phyloP scores from a whole-genome alignment of 2,113 vertebrate species.

The Callospermophilus lateralis region DNA sequence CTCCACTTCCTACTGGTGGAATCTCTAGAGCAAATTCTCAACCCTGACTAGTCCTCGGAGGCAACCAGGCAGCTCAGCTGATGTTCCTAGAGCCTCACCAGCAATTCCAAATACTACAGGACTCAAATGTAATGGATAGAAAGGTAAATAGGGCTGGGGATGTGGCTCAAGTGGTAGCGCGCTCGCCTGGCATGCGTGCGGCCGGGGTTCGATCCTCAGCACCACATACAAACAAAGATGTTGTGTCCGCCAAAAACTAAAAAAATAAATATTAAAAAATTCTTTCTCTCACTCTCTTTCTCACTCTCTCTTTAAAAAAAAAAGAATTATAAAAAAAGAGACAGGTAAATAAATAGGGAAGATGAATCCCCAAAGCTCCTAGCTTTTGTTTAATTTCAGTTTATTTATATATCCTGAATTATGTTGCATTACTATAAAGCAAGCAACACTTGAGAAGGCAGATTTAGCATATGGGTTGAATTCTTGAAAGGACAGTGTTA shows the following conservation, averaged over 20 bases:
- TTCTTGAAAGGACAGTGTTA: slow-evolving; percentile 31
- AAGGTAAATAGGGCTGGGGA: too few species aligned
- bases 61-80: neutral
- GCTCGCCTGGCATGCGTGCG: too few species aligned
- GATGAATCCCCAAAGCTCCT: neutral
- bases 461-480: slow-evolving; percentile 18
- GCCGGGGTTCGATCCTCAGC: too few species aligned
- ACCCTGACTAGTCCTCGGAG: neutral
- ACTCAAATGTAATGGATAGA: neutral
- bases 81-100: neutral
- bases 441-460: neutral
- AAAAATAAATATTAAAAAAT: too few species aligned
- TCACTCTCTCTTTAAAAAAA: too few species aligned
- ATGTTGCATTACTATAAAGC: neutral
- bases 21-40: neutral
- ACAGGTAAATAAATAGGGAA: neutral
- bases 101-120: neutral
- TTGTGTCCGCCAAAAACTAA: too few species aligned
- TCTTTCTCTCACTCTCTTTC: too few species aligned
- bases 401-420: neutral
- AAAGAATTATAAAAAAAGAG: too few species aligned
- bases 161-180: too few species aligned
- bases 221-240: too few species aligned
- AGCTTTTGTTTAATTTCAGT: neutral
- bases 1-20: neutral